Evolutionary conservation across 2,797 vertebrate species (phyloP).

Genomic region (Parauchenoglanis ngamensis): DNA sequence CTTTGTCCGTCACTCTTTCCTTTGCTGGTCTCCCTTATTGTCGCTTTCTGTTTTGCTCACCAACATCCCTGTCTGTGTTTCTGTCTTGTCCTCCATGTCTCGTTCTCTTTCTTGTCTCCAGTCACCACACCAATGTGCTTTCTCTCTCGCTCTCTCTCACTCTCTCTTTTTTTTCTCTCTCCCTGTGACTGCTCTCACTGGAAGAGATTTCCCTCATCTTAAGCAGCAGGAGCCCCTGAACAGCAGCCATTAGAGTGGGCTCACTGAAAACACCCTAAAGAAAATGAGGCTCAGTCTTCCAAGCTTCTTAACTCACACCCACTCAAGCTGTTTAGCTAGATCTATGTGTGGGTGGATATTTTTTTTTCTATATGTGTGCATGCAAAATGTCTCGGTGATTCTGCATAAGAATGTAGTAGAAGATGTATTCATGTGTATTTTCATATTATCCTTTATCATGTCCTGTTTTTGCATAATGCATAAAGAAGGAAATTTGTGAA

Average conservation of each 20-base stretch:
- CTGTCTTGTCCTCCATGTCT: slow-evolving; percentile 63
- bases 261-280: slow-evolving; percentile 68
- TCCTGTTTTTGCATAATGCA: background rate
- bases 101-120: slow-evolving; percentile 62
- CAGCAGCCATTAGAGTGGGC: slow-evolving; percentile 75
- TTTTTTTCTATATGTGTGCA: slow-evolving; percentile 3
- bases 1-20: slow-evolving; percentile 33
- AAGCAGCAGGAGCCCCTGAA: slow-evolving; percentile 75
- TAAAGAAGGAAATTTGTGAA: too few species aligned
- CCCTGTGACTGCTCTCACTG: slow-evolving; percentile 62
- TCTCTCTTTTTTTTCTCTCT: slow-evolving; percentile 60
- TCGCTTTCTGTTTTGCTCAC: slow-evolving; percentile 68
- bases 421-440: background rate
- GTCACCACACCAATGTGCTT: slow-evolving; percentile 55
- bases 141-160: slow-evolving; percentile 55
- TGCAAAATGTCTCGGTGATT: background rate
- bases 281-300: slow-evolving; percentile 69
- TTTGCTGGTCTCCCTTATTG: slow-evolving; percentile 69
- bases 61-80: slow-evolving; percentile 36
- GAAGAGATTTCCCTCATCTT: slow-evolving; percentile 76
- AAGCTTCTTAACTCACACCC: slow-evolving; percentile 70
- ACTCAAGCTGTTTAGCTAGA: slow-evolving; percentile 70
- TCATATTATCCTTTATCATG: background rate
- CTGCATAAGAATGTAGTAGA: background rate
- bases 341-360: slow-evolving; percentile 53